Evolutionary conservation across 2,797 vertebrate species (phyloP), one percentile per base, ranked within the genome.

Genomic region (Trematomus bernacchii): DNA sequence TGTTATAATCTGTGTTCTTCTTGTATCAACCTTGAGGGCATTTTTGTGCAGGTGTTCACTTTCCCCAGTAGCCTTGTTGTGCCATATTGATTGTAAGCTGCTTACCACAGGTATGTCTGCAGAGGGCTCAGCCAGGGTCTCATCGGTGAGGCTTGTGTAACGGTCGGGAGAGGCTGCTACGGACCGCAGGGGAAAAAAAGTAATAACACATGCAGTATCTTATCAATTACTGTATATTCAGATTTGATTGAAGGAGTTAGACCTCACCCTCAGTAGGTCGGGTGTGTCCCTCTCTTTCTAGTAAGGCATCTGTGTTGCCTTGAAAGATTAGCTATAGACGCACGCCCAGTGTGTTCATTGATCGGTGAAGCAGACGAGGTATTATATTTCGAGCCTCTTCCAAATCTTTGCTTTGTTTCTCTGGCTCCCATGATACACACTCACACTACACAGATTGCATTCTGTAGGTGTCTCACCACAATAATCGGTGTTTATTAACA

Each of bases 91-190:
- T 65, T 83, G 61, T 82, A 33, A 77, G 80, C 66, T 51, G 23
- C 70, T 80, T 47, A 91, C 92, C 92, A 76, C 93, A 92, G 87
- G 90, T 91, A 93, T 93, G 87, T 91, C 71, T 85, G 71, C 54
- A 42, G 72, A 79, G 48, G 79, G 72, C 76, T 74, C 11, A 3
- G 77, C 61, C 81, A 55, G 55, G 42, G 71, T 77, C 62, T 78
- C 60, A 40, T 54, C 65, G 77, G 27, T 43, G 51, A 76, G 55
- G 53, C 76, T 84, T 76, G 65, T 71, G 53, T 57, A 47, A 71
- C 12, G 8, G 44, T 13, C 16, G 64, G 69, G 53, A 61, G 79
- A 66, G 71, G 62, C 55, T 42, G 43, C 51, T 67, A 18, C 18
- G 19, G 67, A 27, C 30, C 50, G 21, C 50, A 21, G 13, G 8